A percentile compares a stretch with the other conserved stretches of the same genome.
phyloP scores from a whole-genome alignment of 2,113 vertebrate species.

The Sceloporus tristichus region DNA sequence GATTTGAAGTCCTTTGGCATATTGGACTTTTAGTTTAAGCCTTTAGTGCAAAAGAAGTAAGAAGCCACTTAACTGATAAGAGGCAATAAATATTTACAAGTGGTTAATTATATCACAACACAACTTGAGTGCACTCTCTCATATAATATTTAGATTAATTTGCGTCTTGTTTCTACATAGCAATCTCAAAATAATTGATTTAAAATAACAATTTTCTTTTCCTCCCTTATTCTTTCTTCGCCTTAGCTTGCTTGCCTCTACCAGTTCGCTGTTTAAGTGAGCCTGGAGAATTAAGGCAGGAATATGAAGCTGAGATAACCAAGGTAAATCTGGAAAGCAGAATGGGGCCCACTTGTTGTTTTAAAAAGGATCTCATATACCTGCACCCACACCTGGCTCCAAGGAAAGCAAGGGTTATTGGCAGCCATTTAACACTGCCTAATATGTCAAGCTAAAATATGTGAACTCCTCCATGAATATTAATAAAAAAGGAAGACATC shows the following conservation, averaged over 20 bases:
- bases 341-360: background rate
- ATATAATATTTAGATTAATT: background rate
- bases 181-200: background rate
- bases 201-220: conserved; percentile 18
- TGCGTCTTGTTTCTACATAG: background rate
- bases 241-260: conserved; percentile 65
- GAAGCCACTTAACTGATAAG: background rate
- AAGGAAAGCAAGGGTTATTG: background rate
- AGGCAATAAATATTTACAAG: background rate
- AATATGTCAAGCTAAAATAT: background rate
- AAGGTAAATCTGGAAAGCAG: conserved; percentile 74
- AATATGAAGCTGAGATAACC: conserved; percentile 84
- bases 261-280: conserved; percentile 77
- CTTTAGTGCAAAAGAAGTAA: background rate
- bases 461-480: background rate
- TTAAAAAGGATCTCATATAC: background rate
- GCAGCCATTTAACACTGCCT: background rate
- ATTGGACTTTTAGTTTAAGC: background rate
- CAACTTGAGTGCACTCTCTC: background rate
- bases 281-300: conserved; percentile 82
- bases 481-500: background rate
- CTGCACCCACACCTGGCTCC: background rate
- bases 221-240: conserved; percentile 23
- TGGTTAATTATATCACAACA: background rate
- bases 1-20: background rate